Evolutionary conservation across 2,888 invertebrate species (phyloP).

Genomic region (Ectemnius cavifrons): DNA sequence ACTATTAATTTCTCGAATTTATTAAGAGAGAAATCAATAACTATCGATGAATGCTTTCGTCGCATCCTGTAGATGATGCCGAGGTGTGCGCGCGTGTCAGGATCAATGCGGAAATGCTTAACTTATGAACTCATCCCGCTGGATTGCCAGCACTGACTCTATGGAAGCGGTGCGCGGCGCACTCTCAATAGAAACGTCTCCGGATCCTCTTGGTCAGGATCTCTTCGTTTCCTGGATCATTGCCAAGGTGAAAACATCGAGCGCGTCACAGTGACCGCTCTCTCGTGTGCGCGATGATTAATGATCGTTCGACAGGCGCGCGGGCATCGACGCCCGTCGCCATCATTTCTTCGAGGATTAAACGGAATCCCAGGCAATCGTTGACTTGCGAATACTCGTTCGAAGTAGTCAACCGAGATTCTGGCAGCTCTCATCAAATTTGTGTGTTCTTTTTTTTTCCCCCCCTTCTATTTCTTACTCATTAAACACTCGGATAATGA

Average conservation of each 20-base stretch:
- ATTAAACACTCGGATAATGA: no score
- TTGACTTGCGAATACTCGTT: no score
- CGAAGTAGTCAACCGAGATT: no score
- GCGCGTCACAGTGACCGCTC: slow-evolving; percentile 59
- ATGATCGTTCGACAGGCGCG: slow-evolving; percentile 56
- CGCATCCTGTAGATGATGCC: no score
- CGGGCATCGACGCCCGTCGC: slow-evolving; percentile 27
- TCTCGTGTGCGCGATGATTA: slow-evolving; percentile 47
- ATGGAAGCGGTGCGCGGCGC: slow-evolving; percentile 37
- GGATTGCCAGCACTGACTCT: slow-evolving; percentile 38
- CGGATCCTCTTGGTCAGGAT: slow-evolving; percentile 53
- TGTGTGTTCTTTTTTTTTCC: no score
- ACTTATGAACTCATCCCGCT: slow-evolving; percentile 62
- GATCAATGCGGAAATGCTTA: slow-evolving; percentile 63
- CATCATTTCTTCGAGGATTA: slow-evolving; percentile 15
- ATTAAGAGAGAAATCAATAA: no score
- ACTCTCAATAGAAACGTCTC: slow-evolving; percentile 67
- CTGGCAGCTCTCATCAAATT: no score
- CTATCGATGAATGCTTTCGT: no score
- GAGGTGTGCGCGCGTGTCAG: slow-evolving; percentile 28
- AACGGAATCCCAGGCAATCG: slow-evolving; percentile 5
- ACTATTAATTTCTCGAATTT: no score
- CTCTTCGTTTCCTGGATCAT: slow-evolving; percentile 70
- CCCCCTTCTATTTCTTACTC: no score
- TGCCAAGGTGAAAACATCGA: slow-evolving; percentile 72